Conservation (phyloP, 92 coral and sea anemone species). For the Desmophyllum pertusum region DNA sequence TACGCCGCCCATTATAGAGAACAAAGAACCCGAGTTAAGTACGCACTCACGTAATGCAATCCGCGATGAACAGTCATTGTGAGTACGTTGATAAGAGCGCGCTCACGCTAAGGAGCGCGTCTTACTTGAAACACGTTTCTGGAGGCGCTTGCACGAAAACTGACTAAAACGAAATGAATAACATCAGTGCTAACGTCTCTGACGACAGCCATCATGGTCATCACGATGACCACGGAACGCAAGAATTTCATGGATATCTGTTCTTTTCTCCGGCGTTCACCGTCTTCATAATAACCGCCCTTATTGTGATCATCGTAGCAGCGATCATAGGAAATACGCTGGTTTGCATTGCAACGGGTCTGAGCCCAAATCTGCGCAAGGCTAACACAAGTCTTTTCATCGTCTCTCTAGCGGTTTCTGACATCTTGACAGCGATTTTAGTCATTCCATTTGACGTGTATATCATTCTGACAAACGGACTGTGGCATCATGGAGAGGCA, state of each 20-base stretch:
- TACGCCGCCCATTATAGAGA: neutral
- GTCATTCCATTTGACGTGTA: constrained; percentile 49
- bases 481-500: constrained; percentile 44
- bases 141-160: constrained; percentile 3
- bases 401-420: constrained; percentile 50
- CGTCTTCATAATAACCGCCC: constrained; percentile 14
- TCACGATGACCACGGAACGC: neutral
- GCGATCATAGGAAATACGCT: constrained; percentile 47
- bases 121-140: neutral
- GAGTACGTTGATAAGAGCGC: neutral
- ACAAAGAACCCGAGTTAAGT: constrained; percentile 8
- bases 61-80: neutral
- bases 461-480: constrained; percentile 13
- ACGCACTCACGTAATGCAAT: constrained; percentile 18
- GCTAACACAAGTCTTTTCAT: constrained; percentile 51
- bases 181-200: neutral
- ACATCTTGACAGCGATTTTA: constrained; percentile 43
- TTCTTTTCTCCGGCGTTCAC: constrained; percentile 35
- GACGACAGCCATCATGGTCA: no score
- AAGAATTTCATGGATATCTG: neutral
- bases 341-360: constrained; percentile 39
- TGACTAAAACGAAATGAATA: neutral
- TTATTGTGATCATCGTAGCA: constrained; percentile 17
- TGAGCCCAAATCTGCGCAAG: constrained; percentile 45
- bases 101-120: neutral